Conservation (phyloP, 2,113 vertebrate genomes). For the Halichoerus grypus region DNA sequence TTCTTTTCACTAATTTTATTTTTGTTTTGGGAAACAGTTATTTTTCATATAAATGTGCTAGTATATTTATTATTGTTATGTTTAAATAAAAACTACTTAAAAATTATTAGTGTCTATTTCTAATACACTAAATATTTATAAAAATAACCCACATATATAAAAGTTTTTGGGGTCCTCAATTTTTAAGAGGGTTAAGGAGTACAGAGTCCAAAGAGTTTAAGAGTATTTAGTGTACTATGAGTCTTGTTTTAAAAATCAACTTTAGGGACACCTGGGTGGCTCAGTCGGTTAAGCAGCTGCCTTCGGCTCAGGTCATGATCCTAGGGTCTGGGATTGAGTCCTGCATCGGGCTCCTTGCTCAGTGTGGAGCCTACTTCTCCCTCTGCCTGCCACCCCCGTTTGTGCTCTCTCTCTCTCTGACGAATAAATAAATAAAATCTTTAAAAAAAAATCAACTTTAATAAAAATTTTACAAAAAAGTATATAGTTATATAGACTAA, state of each 20-base stretch:
- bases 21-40: neutral
- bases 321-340: too few relatives aligned
- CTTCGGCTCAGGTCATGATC: too few relatives aligned
- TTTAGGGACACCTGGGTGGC: too few relatives aligned
- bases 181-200: neutral
- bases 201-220: neutral
- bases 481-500: neutral
- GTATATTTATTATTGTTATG: neutral
- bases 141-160: neutral
- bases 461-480: neutral
- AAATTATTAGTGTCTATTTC: neutral
- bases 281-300: too few relatives aligned
- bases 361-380: too few relatives aligned
- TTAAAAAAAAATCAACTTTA: neutral
- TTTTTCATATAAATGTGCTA: conserved; percentile 9
- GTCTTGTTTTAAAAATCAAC: too few relatives aligned
- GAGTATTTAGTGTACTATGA: neutral
- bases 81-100: neutral
- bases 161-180: neutral
- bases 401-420: too few relatives aligned
- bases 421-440: too few relatives aligned
- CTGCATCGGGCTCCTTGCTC: too few relatives aligned
- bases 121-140: neutral
- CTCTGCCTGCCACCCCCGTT: too few relatives aligned
- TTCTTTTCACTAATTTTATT: neutral